Conservation (phyloP, 1,140 invertebrate species). For the Drepana arcuata region DNA sequence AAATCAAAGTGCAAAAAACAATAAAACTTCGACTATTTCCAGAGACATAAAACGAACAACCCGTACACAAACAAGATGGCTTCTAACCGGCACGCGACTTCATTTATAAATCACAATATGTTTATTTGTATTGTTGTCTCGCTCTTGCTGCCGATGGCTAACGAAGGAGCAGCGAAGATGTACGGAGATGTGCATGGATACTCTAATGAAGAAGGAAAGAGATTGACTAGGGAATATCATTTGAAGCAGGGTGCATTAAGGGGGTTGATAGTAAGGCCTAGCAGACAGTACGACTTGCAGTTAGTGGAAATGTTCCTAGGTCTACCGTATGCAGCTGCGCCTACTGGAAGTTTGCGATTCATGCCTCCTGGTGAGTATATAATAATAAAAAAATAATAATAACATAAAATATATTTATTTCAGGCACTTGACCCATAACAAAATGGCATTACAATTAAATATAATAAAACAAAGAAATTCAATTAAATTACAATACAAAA, state of each 20-base stretch:
- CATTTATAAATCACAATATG: slow-evolving; percentile 57
- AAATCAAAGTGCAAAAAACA: slow-evolving; percentile 43
- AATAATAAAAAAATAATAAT: no score
- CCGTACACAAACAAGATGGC: slow-evolving; percentile 56
- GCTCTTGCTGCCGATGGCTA: slow-evolving; percentile 47
- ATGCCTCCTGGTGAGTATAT: slow-evolving; percentile 84
- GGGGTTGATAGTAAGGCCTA: slow-evolving; percentile 74
- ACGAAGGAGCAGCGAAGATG: slow-evolving; percentile 40
- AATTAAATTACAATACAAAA: no score
- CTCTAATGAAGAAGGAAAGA: slow-evolving; percentile 44
- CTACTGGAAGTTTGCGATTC: slow-evolving; percentile 84
- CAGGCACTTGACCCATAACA: no score
- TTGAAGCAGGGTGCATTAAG: slow-evolving; percentile 73
- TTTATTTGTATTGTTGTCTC: slow-evolving; percentile 65
- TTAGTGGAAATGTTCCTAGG: slow-evolving; percentile 79
- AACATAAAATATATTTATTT: no score
- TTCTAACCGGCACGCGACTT: slow-evolving; percentile 45
- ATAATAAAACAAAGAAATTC: no score
- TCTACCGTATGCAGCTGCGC: slow-evolving; percentile 93
- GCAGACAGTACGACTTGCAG: slow-evolving; percentile 65
- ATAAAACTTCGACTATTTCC: slow-evolving; percentile 45
- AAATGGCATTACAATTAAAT: no score
- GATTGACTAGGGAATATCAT: slow-evolving; percentile 62
- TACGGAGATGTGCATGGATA: slow-evolving; percentile 42
- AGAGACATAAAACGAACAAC: slow-evolving; percentile 50